Conservation (phyloP, 2,797 vertebrate species). For the Sparidentex hasta region DNA sequence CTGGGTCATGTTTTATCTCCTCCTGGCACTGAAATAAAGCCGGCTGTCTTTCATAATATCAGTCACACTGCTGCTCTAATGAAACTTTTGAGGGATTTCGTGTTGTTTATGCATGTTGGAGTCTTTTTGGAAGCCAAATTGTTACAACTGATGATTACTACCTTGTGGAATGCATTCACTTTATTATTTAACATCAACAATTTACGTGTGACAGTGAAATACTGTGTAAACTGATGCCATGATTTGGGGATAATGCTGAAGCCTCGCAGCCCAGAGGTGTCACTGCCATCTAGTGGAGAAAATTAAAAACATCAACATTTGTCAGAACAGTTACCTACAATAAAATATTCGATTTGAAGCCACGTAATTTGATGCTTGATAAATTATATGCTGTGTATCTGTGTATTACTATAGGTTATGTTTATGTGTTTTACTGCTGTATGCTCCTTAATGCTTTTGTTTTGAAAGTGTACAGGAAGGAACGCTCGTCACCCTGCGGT, state of each 20-base stretch:
- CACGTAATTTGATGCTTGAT: too few species aligned
- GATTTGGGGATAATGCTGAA: neutral
- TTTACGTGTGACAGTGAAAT: neutral
- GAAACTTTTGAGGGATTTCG: neutral
- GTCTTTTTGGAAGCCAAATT: slow-evolving; percentile 10
- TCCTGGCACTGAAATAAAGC: slow-evolving; percentile 4
- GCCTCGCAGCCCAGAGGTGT: neutral
- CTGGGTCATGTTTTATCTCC: neutral
- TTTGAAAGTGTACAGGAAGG: slow-evolving; percentile 51
- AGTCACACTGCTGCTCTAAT: neutral
- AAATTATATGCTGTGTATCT: too few species aligned
- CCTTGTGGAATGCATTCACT: neutral
- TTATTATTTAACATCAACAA: neutral
- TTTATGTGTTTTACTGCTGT: neutral
- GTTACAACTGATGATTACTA: neutral
- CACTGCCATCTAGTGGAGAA: slow-evolving; percentile 65
- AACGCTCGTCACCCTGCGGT: slow-evolving; percentile 10
- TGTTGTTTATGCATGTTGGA: neutral
- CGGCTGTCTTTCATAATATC: slow-evolving; percentile 12
- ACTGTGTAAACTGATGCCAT: neutral
- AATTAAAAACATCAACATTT: accelerated
- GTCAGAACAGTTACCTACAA: neutral
- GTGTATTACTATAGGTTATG: neutral
- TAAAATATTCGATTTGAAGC: neutral
- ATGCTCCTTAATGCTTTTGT: slow-evolving; percentile 31